Evolutionary conservation across 2,797 vertebrate genomes (phyloP).

Genomic region (Vespertilio murinus): DNA sequence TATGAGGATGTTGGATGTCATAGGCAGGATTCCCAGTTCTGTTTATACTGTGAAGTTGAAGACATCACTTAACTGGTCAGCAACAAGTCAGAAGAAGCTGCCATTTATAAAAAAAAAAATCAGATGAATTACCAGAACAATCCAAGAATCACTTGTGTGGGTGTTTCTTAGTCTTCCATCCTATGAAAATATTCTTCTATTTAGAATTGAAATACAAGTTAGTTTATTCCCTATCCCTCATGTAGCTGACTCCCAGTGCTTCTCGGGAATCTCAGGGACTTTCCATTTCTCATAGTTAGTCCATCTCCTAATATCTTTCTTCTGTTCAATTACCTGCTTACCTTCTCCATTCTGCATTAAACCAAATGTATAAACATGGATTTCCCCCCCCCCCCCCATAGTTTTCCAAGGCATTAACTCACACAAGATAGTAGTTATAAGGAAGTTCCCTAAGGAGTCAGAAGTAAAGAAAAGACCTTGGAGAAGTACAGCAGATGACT

Average conservation of each 20-base stretch:
- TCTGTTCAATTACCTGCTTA: not conserved
- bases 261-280: constrained; percentile 38
- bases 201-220: not conserved
- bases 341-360: not conserved
- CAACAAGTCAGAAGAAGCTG: constrained; percentile 18
- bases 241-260: not conserved
- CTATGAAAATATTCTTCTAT: not conserved
- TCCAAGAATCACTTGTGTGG: not conserved
- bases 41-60: constrained; percentile 32
- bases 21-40: constrained; percentile 12
- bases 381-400: not conserved
- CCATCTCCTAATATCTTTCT: not conserved
- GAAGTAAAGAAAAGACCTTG: not conserved
- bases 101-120: constrained; percentile 45
- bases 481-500: not conserved
- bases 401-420: not conserved
- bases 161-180: constrained; percentile 22
- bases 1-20: not conserved
- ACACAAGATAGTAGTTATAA: not conserved
- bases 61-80: constrained; percentile 39
- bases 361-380: not conserved
- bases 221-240: not conserved
- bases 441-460: not conserved
- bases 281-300: constrained; percentile 42
- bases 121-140: not conserved